phyloP scores from a whole-genome alignment of 53 echinoderm and acorn worm species.

The Holothuria leucospilota region DNA sequence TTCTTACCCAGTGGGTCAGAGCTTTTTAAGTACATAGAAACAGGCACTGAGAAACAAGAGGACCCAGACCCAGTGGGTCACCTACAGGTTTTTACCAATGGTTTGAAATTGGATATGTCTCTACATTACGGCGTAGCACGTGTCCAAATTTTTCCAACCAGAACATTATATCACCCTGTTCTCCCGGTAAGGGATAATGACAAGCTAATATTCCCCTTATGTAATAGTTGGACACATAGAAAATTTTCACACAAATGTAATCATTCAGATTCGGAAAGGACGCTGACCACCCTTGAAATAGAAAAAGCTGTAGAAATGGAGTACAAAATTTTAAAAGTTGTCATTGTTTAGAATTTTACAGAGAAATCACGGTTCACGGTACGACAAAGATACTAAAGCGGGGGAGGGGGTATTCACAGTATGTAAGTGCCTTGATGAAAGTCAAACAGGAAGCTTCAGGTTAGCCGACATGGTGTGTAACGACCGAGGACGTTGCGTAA shows the following conservation, averaged over 20 bases:
- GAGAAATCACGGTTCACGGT: conserved; percentile 29
- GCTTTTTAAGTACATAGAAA: conserved; percentile 70
- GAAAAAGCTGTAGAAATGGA: conserved; percentile 64
- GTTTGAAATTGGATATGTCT: background rate
- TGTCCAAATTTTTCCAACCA: conserved; percentile 57
- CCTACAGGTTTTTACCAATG: conserved; percentile 40
- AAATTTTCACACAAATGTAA: conserved; percentile 1
- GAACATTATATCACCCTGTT: conserved; percentile 58
- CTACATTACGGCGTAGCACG: conserved; percentile 59
- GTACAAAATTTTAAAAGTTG: conserved; percentile 30
- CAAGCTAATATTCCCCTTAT: conserved; percentile 68
- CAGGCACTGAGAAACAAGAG: too few relatives aligned
- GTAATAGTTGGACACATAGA: conserved; percentile 53
- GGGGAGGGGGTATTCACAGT: conserved; percentile 42
- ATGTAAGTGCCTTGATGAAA: conserved; percentile 34
- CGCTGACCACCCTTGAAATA: conserved; percentile 48
- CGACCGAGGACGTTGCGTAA: background rate
- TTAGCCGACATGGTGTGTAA: conserved; percentile 39
- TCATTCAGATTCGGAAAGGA: conserved; percentile 45
- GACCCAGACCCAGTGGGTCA: conserved; percentile 52
- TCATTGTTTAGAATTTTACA: conserved; percentile 71
- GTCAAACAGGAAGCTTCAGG: conserved; percentile 47
- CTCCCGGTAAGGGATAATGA: conserved; percentile 45
- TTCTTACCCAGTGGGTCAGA: conserved; percentile 58
- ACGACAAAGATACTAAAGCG: background rate